Conservation (phyloP, 2,797 vertebrate genomes). For the Nannoperca australis region DNA sequence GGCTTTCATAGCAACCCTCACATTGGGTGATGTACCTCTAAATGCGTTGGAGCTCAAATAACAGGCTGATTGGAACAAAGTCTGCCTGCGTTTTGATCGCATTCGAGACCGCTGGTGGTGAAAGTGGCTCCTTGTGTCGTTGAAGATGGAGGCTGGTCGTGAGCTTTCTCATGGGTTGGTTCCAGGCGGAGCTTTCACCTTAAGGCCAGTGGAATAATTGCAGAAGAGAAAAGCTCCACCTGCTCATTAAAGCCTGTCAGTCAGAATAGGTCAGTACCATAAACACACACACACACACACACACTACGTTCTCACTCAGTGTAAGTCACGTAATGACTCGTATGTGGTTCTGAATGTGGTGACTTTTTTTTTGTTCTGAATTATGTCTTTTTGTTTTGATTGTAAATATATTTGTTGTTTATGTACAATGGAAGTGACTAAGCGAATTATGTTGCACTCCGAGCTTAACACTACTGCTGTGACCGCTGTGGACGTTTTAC, state of each 20-base stretch:
- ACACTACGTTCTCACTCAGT: slow-evolving; percentile 43
- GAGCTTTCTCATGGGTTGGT: slow-evolving; percentile 9
- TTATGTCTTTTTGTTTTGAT: slow-evolving; percentile 53
- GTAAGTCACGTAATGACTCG: slow-evolving; percentile 36
- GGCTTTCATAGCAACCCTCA: not conserved
- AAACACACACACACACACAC: slow-evolving; percentile 53
- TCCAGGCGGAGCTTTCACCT: slow-evolving; percentile 10
- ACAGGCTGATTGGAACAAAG: not conserved
- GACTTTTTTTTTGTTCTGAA: slow-evolving; percentile 50
- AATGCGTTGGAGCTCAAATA: not conserved
- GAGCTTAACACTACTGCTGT: slow-evolving; percentile 72
- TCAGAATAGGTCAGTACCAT: slow-evolving; percentile 36
- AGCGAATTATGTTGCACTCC: slow-evolving; percentile 70
- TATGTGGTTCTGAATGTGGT: slow-evolving; percentile 75
- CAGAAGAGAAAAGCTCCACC: not conserved
- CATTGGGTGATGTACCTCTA: not conserved
- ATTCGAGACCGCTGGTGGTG: not conserved
- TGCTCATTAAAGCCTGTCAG: not conserved
- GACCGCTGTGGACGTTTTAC: slow-evolving; percentile 57
- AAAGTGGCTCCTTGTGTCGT: not conserved
- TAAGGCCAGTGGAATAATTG: slow-evolving; percentile 23
- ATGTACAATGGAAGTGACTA: slow-evolving; percentile 66
- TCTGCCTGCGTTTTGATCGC: not conserved
- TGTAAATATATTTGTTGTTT: slow-evolving; percentile 82
- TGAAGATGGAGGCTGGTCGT: slow-evolving; percentile 54